A percentile compares a stretch with the other conserved stretches of the same genome.
Evolutionary conservation across 2,797 vertebrate genomes (phyloP).

Genomic region (Enteromius argenteus): DNA sequence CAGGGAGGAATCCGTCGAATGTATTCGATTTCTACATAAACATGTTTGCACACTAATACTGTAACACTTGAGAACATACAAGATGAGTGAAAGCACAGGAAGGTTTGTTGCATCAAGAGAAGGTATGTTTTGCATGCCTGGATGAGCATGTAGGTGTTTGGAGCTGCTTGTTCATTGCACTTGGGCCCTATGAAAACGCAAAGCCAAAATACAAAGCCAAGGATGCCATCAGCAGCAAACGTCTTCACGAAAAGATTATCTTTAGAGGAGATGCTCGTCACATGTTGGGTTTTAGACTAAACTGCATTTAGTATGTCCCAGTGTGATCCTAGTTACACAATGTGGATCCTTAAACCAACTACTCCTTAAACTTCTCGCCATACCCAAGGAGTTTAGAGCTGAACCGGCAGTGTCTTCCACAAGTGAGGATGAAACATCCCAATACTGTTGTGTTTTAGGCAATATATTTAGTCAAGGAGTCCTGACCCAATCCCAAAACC

Average conservation of each 20-base stretch:
- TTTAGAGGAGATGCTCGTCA: slow-evolving; percentile 19
- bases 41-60: slow-evolving; percentile 73
- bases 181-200: slow-evolving; percentile 41
- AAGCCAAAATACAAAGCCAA: slow-evolving; percentile 60
- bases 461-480: slow-evolving; percentile 69
- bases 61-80: slow-evolving; percentile 73
- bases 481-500: slow-evolving; percentile 35
- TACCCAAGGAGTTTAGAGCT: slow-evolving; percentile 40
- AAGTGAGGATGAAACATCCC: slow-evolving; percentile 61
- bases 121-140: slow-evolving; percentile 30
- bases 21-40: slow-evolving; percentile 64
- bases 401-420: slow-evolving; percentile 74
- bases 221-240: slow-evolving; percentile 66
- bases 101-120: slow-evolving; percentile 33
- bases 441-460: slow-evolving; percentile 64
- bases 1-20: slow-evolving; percentile 64
- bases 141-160: slow-evolving; percentile 18
- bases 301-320: slow-evolving; percentile 13
- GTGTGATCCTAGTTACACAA: slow-evolving; percentile 43
- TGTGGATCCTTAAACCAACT: slow-evolving; percentile 57
- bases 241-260: slow-evolving; percentile 44
- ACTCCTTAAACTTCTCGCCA: slow-evolving; percentile 47
- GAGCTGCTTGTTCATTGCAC: slow-evolving; percentile 11
- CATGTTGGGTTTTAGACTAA: slow-evolving; percentile 30
- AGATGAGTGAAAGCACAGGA: slow-evolving; percentile 50